Evolutionary conservation across 2,888 invertebrate species (phyloP).

Genomic region (Ligdia adustata): DNA sequence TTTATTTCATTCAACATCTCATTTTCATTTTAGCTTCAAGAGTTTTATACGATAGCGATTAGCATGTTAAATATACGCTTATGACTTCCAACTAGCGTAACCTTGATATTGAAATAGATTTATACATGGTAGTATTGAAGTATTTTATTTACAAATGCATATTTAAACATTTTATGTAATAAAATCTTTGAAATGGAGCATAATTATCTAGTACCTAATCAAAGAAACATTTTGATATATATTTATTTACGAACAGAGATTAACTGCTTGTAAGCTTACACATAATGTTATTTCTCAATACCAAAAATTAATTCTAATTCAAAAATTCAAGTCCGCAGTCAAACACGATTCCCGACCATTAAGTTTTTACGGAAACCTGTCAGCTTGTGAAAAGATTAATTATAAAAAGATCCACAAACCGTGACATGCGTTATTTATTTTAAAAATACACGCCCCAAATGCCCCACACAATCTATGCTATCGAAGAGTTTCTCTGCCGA

Average conservation of each 20-base stretch:
- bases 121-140: not conserved
- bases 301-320: no score
- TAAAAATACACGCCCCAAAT: not conserved
- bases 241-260: no score
- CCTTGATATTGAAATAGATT: conserved; percentile 8
- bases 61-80: conserved; percentile 1
- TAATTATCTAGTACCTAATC: no score
- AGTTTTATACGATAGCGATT: not conserved
- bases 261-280: no score
- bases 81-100: not conserved
- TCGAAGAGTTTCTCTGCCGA: no score
- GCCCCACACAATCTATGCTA: no score
- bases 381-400: conserved; percentile 10
- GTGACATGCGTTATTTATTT: conserved; percentile 2
- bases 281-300: no score
- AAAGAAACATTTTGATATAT: no score
- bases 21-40: conserved; percentile 4
- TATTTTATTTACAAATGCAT: not conserved
- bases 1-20: not conserved
- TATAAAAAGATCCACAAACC: conserved; percentile 1
- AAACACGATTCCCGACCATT: not conserved
- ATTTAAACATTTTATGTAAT: not conserved
- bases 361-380: not conserved
- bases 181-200: no score
- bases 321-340: not conserved